phyloP scores from a whole-genome alignment of 2,113 vertebrate species.

The Hippocampus barbouri region DNA sequence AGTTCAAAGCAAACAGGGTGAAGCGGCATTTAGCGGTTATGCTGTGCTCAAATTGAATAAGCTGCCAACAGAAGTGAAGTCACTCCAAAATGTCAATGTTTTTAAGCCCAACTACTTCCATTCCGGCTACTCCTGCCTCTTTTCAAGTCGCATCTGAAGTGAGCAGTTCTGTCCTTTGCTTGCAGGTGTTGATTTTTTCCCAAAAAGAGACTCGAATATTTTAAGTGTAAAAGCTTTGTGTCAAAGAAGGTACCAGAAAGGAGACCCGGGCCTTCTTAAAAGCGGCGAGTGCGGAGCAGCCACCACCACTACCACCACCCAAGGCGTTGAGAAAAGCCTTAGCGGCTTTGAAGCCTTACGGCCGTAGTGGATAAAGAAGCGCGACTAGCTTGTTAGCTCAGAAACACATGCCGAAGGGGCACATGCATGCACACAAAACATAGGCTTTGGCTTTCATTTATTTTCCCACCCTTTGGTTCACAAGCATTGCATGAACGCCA shows the following conservation, averaged over 20 bases:
- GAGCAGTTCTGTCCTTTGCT: background rate
- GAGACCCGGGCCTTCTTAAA: too few relatives aligned
- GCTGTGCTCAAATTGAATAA: too few relatives aligned
- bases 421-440: slow-evolving; percentile 43
- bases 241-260: background rate
- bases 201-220: background rate
- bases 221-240: background rate
- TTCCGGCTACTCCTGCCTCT: background rate
- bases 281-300: background rate
- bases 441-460: slow-evolving; percentile 38
- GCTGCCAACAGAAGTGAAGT: too few relatives aligned
- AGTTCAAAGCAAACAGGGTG: too few relatives aligned
- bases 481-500: slow-evolving; percentile 66
- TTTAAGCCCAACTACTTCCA: background rate
- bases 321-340: slow-evolving; percentile 44
- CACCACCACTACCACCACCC: slow-evolving; percentile 35
- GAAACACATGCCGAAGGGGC: slow-evolving; percentile 36
- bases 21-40: too few relatives aligned
- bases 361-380: slow-evolving; percentile 14
- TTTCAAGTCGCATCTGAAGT: background rate
- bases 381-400: slow-evolving; percentile 42
- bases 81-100: too few relatives aligned
- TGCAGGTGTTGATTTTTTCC: background rate
- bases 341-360: slow-evolving; percentile 34
- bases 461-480: slow-evolving; percentile 47